These are phyloP conservation scores for Eueides isabella DNA, from an alignment of 1,140 invertebrate species.

Conservation along the genomic window DNA sequence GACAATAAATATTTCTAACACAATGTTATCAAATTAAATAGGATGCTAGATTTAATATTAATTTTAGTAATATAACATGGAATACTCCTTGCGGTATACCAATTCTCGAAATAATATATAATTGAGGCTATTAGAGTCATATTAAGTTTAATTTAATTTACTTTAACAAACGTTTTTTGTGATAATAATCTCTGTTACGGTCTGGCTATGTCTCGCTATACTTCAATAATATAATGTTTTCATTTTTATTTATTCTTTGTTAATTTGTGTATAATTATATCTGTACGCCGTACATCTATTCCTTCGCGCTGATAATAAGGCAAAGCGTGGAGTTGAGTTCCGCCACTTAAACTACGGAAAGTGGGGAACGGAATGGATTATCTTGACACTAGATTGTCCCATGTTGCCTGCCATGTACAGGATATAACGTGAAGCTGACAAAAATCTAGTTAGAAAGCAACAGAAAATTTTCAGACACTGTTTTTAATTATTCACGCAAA, in stretches of 20 bases:
- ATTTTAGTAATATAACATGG: neutral
- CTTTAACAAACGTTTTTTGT: neutral
- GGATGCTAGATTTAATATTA: neutral
- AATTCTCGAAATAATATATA: constrained; percentile 10
- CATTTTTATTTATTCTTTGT: neutral
- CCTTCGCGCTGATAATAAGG: no score
- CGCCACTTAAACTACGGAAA: no score
- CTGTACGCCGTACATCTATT: no score
- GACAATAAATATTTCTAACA: no score
- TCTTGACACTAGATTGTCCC: no score
- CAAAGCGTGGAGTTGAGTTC: no score
- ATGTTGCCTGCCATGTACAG: no score
- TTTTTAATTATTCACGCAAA: no score
- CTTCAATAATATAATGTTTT: neutral
- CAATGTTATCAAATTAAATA: neutral
- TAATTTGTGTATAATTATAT: neutral
- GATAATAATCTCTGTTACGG: neutral
- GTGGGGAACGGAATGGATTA: no score
- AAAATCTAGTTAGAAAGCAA: no score
- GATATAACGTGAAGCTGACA: no score
- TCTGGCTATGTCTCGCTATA: neutral
- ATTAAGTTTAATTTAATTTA: neutral
- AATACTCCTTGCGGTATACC: constrained; percentile 24
- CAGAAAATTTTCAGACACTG: no score
- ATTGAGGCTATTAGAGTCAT: constrained; percentile 20